Base-by-base conservation (phyloP, 2,113 vertebrate genomes). In the Herpetotheres cachinnans region DNA sequence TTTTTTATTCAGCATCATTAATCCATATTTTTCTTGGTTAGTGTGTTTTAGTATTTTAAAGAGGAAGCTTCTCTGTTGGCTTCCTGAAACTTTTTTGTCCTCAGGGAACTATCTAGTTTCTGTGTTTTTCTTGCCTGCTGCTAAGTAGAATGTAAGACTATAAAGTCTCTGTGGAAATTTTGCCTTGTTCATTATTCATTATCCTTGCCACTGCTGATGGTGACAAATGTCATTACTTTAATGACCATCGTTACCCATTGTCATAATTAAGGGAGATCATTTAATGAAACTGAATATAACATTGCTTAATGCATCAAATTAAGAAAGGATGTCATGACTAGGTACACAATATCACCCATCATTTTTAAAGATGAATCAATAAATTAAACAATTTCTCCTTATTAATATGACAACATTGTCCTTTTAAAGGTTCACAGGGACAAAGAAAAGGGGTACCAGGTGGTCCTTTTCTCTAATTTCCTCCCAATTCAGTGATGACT, bases 191-290 rank as follows among this genome's bases (percentile, higher is more conserved):
- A 80, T 96, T 83, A 95, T 95, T 97, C 66, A 96, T 97, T 96
- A 94, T 47, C 76, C 62, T 80, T 95, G 67, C 66, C 52, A 42
- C 59, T 71, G 50, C 34, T 85, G 92, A 92, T 88, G 27, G 89
- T 97, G 94, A 97, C 86, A 97, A 89, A 96, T 97, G 91, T 76
- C 86, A 97, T 95, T 97, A 95, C 42, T 97, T 96, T 98, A 97
- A 97, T 96, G 94, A 92, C 94, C 73, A 88, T 86, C 13, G 7
- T 97, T 96, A 96, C 69, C 88, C 91, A 91, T 92, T 95, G 95
- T 93, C 85, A 96, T 97, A 96, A 97, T 97, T 97, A 96, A 94
- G 65, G 82, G 44, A 90, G 55, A 96, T 94, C 54, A 94, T 38
- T 96, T 96, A 97, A 94, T 95, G 91, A 94, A 89, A 78, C 50